These are phyloP conservation scores for Gopherus flavomarginatus DNA, from an alignment of 2,113 vertebrate genomes.

Conservation along the genomic window DNA sequence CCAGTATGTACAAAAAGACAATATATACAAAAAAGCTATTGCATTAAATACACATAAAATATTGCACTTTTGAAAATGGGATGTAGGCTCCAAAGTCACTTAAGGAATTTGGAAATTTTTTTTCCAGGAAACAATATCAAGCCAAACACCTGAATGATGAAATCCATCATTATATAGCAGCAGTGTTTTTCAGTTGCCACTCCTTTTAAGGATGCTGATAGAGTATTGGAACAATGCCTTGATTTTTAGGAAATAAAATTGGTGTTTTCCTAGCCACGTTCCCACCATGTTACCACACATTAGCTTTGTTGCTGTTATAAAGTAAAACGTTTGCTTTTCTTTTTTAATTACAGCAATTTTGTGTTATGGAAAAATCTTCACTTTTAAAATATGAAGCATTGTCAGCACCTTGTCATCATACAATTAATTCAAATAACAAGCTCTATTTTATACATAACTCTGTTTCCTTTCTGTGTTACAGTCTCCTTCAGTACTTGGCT, in stretches of 20 bases:
- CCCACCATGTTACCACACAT: background rate
- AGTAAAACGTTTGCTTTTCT: background rate
- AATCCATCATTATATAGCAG: background rate
- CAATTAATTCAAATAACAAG: constrained; percentile 17
- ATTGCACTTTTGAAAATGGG: background rate
- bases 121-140: background rate
- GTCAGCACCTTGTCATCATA: constrained; percentile 32
- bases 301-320: background rate
- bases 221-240: constrained; percentile 28
- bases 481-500: constrained; percentile 16
- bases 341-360: constrained; percentile 31
- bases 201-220: constrained; percentile 43
- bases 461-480: constrained; percentile 24
- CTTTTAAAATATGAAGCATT: background rate
- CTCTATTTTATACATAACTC: background rate
- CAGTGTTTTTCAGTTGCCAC: constrained; percentile 11
- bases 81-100: background rate
- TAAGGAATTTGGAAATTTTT: background rate
- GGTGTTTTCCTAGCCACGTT: background rate
- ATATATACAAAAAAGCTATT: background rate
- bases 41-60: background rate
- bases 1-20: background rate
- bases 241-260: constrained; percentile 3
- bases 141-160: constrained; percentile 19
- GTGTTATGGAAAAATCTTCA: background rate